These are phyloP conservation scores for Caenorhabditis zanzibari DNA, from an alignment of 2,888 invertebrate species.

Conservation along the genomic window DNA sequence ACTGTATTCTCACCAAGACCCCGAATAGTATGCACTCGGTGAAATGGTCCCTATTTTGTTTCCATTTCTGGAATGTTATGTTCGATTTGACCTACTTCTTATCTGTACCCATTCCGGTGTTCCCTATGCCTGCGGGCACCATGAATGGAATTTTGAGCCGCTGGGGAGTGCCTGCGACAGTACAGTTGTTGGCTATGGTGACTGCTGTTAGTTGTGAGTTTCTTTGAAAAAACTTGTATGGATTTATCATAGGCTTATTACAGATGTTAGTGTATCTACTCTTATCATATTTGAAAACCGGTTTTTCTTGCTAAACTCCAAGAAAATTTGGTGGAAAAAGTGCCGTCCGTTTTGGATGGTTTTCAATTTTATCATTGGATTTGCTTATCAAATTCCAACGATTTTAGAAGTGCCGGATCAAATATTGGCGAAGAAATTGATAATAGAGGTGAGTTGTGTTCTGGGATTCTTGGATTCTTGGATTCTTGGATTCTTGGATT, in stretches of 20 bases:
- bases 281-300: slow-evolving; percentile 29
- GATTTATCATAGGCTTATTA: background rate
- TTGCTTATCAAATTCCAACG: background rate
- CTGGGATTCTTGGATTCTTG: background rate
- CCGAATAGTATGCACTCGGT: slow-evolving; percentile 18
- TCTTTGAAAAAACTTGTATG: background rate
- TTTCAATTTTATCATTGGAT: background rate
- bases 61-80: slow-evolving; percentile 25
- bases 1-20: slow-evolving; percentile 18
- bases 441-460: background rate
- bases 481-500: too few relatives aligned
- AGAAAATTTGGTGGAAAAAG: background rate
- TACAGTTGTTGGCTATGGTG: background rate
- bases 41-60: slow-evolving; percentile 2
- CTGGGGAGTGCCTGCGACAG: background rate
- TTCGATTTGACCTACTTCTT: slow-evolving; percentile 9
- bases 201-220: slow-evolving; percentile 10
- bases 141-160: slow-evolving; percentile 9
- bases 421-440: background rate
- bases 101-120: background rate
- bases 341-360: slow-evolving; percentile 2
- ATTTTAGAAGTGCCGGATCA: slow-evolving; percentile 18
- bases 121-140: background rate
- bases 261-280: slow-evolving; percentile 7
- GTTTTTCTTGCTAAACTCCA: slow-evolving; percentile 16